Conservation (phyloP, 2,797 vertebrate species). For the Mormyrus hasselquistii region DNA sequence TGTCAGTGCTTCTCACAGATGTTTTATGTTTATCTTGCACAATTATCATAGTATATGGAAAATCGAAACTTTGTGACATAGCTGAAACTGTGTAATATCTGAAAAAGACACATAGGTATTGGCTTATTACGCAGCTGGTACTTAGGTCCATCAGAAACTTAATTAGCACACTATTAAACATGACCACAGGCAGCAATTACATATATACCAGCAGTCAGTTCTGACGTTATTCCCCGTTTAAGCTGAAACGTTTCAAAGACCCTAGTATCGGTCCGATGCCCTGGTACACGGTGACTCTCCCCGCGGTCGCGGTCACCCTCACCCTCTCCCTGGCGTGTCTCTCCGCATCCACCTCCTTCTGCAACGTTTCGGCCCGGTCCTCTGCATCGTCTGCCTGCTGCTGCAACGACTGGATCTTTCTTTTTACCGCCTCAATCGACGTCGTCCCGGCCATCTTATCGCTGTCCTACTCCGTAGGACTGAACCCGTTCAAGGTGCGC, state of each 20-base stretch:
- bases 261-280: background rate
- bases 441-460: conserved; percentile 56
- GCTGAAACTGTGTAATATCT: background rate
- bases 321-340: conserved; percentile 64
- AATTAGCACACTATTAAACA: background rate
- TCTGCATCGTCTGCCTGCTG: conserved; percentile 71
- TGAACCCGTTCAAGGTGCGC: background rate
- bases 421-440: conserved; percentile 71
- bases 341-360: conserved; percentile 65
- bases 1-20: background rate
- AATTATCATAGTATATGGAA: background rate
- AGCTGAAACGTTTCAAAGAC: background rate
- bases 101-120: background rate
- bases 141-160: background rate
- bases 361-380: conserved; percentile 64
- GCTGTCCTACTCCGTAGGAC: background rate
- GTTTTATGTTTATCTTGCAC: background rate
- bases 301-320: conserved; percentile 23
- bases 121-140: background rate
- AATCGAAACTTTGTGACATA: background rate
- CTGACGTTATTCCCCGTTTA: background rate
- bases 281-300: background rate
- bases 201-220: background rate
- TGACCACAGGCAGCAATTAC: background rate
- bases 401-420: conserved; percentile 76